phyloP scores from a whole-genome alignment of 2,113 vertebrate genomes.

The Rissa tridactyla region DNA sequence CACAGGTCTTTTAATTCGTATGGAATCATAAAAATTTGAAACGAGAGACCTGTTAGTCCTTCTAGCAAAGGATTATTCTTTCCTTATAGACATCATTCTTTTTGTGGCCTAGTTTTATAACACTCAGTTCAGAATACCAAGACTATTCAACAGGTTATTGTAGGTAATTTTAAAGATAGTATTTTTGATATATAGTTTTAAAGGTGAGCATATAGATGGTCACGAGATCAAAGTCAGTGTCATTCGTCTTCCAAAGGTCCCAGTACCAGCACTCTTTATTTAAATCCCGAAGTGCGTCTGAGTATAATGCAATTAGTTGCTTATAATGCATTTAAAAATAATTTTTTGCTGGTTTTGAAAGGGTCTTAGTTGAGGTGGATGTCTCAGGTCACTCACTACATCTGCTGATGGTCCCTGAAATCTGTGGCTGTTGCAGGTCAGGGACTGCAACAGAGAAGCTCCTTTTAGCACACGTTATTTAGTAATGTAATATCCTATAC shows the following conservation, averaged over 20 bases:
- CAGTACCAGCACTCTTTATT: not conserved
- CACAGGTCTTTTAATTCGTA: slow-evolving; percentile 44
- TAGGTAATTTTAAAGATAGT: not conserved
- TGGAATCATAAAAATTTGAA: not conserved
- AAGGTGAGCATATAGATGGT: not conserved
- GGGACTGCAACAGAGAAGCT: not conserved
- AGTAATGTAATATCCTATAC: slow-evolving; percentile 54
- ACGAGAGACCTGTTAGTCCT: not conserved
- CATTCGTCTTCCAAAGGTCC: not conserved
- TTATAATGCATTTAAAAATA: not conserved
- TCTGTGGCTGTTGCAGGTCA: not conserved
- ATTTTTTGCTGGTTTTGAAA: not conserved
- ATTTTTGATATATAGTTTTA: not conserved
- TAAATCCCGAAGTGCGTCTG: not conserved
- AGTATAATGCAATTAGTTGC: not conserved
- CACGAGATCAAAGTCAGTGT: not conserved
- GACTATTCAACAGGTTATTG: not conserved
- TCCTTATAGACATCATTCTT: not conserved
- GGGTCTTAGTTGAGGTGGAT: not conserved
- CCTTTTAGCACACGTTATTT: slow-evolving; percentile 43
- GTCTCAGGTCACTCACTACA: not conserved
- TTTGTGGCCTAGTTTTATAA: not conserved
- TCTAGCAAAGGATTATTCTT: not conserved
- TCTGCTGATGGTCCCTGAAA: not conserved
- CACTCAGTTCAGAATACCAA: not conserved